Conservation (phyloP, 2,797 vertebrate species). For the Brachyrhaphis roseni region DNA sequence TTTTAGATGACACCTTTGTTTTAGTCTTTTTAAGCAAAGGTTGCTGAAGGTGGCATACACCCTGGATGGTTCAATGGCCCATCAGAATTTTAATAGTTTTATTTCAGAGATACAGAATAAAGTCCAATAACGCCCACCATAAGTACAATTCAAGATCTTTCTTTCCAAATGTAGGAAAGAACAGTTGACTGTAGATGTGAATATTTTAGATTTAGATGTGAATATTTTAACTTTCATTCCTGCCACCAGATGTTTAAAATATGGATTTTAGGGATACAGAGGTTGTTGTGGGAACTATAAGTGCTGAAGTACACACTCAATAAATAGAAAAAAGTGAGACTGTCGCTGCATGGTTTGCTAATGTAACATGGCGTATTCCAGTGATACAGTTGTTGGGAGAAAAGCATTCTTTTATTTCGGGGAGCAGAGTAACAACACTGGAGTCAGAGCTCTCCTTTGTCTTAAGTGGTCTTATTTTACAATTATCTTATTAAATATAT, state of each 20-base stretch:
- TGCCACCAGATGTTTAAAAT: background rate
- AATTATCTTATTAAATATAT: no score
- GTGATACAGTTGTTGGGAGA: background rate
- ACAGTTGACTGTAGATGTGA: background rate
- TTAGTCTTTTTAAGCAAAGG: background rate
- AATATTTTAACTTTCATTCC: background rate
- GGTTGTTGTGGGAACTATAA: background rate
- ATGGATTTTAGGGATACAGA: background rate
- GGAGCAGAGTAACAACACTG: background rate
- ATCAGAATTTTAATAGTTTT: background rate
- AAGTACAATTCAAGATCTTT: background rate
- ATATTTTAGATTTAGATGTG: no score
- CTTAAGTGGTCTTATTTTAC: background rate
- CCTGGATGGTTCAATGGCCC: background rate
- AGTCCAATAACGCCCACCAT: background rate
- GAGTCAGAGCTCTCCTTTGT: background rate
- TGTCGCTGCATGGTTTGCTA: background rate
- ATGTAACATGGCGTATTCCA: background rate
- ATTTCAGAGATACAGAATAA: background rate
- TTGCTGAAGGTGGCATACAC: background rate
- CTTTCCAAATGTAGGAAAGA: background rate
- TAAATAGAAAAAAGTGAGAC: background rate
- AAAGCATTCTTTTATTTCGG: background rate
- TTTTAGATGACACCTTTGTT: slow-evolving; percentile 1
- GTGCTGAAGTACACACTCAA: background rate